Evolutionary conservation across 2,797 vertebrate species (phyloP).

Genomic region (Muraenolepis orangiensis): DNA sequence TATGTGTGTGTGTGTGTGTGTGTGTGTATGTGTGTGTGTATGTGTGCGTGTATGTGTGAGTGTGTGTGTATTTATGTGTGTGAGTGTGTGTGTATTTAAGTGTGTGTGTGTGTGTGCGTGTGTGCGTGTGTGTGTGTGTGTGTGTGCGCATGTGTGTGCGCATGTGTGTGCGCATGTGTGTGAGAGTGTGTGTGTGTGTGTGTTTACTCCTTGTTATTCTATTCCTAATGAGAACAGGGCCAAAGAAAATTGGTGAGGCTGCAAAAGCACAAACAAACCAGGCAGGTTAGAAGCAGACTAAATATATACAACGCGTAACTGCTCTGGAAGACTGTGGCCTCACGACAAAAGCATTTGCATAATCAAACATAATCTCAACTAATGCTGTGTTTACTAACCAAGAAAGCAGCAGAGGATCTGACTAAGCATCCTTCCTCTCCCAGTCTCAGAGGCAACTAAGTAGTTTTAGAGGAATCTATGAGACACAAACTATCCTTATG

Average conservation of each 20-base stretch:
- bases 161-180: neutral
- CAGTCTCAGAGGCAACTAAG: no score
- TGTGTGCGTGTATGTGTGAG: no score
- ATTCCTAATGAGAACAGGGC: neutral
- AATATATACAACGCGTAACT: neutral
- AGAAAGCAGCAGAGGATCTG: neutral
- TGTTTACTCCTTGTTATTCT: neutral
- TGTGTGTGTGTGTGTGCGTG: neutral
- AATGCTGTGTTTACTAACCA: neutral
- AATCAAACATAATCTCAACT: neutral
- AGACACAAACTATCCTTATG: no score
- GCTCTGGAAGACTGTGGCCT: neutral
- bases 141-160: neutral
- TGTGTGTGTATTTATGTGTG: no score
- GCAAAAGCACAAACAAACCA: neutral
- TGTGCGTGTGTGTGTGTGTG: neutral
- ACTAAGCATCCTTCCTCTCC: neutral
- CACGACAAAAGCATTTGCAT: neutral
- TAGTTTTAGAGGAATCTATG: no score
- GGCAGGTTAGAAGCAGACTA: neutral
- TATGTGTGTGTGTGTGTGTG: no score
- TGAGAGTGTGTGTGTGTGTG: neutral
- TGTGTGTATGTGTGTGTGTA: no score
- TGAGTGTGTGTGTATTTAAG: no score
- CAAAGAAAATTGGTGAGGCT: neutral